Evolutionary conservation across 2,113 vertebrate species (phyloP).

Genomic region (Saccopteryx bilineata): DNA sequence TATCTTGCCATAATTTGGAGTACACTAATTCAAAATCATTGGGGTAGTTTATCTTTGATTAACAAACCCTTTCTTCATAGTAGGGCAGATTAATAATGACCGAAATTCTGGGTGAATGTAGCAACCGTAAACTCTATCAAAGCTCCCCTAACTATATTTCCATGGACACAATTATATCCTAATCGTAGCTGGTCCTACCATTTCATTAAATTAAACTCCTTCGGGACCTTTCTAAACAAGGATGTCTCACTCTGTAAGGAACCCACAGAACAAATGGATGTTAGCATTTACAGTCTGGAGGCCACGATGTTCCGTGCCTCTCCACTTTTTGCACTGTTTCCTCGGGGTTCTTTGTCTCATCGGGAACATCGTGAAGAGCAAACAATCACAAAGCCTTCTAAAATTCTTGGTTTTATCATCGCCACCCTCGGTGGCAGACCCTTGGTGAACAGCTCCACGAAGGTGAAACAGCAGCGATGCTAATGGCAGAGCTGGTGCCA

Average conservation of each 20-base stretch:
- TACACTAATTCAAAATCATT: conserved; percentile 65
- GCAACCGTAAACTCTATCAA: conserved; percentile 51
- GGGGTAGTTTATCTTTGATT: conserved; percentile 72
- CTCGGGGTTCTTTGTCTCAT: conserved; percentile 4
- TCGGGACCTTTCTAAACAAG: conserved; percentile 1
- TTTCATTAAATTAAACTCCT: conserved; percentile 69
- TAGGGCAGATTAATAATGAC: conserved; percentile 72
- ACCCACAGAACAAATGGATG: background rate
- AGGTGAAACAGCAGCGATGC: background rate
- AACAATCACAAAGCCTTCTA: background rate
- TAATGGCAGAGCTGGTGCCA: background rate
- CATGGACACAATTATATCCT: conserved; percentile 69
- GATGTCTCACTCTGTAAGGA: conserved; percentile 30
- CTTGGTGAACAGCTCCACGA: background rate
- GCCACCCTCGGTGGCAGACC: background rate
- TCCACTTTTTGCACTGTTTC: background rate
- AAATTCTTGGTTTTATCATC: background rate
- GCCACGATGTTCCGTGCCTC: background rate
- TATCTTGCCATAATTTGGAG: conserved; percentile 39
- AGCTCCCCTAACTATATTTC: conserved; percentile 77
- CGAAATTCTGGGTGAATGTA: conserved; percentile 65
- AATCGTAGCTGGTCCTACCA: conserved; percentile 69
- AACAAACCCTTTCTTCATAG: conserved; percentile 69
- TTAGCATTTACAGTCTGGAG: background rate
- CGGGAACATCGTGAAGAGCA: background rate